Conservation (phyloP, 1,140 invertebrate genomes). For the Pectinophora gossypiella region DNA sequence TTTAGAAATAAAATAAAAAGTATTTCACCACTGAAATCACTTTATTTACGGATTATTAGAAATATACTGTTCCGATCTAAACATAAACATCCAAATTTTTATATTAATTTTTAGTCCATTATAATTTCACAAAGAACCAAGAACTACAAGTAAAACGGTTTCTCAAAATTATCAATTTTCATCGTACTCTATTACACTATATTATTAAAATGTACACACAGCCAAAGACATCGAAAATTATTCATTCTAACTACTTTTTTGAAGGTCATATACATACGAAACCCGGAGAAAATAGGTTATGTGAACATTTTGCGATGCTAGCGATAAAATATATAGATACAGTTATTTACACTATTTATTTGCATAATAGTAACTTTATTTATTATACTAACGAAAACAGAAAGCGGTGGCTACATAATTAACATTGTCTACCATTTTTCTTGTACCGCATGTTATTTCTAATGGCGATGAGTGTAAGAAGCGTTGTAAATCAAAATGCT, state of each 20-base stretch:
- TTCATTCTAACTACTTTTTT: constrained; percentile 56
- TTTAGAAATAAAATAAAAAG: constrained; percentile 39
- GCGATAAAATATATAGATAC: constrained; percentile 34
- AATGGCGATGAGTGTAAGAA: constrained; percentile 46
- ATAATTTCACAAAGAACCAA: constrained; percentile 47
- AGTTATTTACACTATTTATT: background rate
- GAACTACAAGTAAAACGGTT: constrained; percentile 51
- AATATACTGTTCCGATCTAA: constrained; percentile 64
- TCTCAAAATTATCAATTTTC: constrained; percentile 57
- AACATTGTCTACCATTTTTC: constrained; percentile 68
- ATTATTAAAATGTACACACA: constrained; percentile 65
- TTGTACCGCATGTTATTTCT: constrained; percentile 55
- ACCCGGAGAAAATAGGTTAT: constrained; percentile 57
- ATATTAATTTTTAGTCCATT: constrained; percentile 42
- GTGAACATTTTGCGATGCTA: constrained; percentile 74
- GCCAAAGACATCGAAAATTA: constrained; percentile 71
- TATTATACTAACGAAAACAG: constrained; percentile 19
- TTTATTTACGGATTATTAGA: constrained; percentile 66
- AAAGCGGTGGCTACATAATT: constrained; percentile 39
- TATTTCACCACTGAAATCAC: constrained; percentile 54
- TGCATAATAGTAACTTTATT: constrained; percentile 4
- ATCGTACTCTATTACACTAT: constrained; percentile 37
- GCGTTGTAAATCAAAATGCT: constrained; percentile 54
- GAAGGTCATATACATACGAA: constrained; percentile 49
- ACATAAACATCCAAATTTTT: constrained; percentile 66